These are phyloP conservation scores for Spea bombifrons DNA, from an alignment of 2,113 vertebrate genomes.

Conservation along the genomic window DNA sequence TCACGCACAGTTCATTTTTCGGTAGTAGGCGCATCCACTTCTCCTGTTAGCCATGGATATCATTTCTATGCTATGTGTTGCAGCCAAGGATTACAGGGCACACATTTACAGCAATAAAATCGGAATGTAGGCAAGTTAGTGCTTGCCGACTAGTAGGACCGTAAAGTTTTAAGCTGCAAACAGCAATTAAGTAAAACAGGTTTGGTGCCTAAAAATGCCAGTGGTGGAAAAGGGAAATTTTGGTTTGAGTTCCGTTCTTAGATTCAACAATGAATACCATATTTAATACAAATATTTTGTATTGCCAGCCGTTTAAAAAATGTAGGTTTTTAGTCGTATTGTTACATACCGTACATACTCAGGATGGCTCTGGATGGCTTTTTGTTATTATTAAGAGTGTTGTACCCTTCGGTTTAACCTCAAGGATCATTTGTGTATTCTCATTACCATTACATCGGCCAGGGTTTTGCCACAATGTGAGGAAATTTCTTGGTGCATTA, in stretches of 20 bases:
- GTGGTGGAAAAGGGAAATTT: not conserved
- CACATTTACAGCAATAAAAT: constrained; percentile 21
- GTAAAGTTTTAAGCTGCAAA: not conserved
- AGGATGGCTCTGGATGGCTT: not conserved
- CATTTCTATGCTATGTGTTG: not conserved
- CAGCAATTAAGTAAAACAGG: not conserved
- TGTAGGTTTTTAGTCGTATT: constrained; percentile 26
- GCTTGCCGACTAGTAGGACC: not conserved
- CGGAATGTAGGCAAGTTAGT: not conserved
- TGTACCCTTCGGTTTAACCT: constrained; percentile 3
- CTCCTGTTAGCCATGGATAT: not conserved
- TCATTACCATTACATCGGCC: not conserved
- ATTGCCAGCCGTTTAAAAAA: constrained; percentile 2
- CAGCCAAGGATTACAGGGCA: not conserved
- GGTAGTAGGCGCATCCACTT: not conserved
- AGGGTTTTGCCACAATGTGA: not conserved
- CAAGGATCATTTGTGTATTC: constrained; percentile 1
- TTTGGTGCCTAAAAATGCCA: not conserved
- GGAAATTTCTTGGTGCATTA: not conserved
- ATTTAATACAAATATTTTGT: constrained; percentile 14
- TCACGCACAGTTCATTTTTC: not conserved
- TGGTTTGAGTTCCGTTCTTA: not conserved
- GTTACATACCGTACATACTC: constrained; percentile 26
- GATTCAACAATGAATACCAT: not conserved
- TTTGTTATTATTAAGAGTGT: constrained; percentile 4